Evolutionary conservation across 1,140 invertebrate genomes (phyloP).

Genomic region (Euglossa dilemma): DNA sequence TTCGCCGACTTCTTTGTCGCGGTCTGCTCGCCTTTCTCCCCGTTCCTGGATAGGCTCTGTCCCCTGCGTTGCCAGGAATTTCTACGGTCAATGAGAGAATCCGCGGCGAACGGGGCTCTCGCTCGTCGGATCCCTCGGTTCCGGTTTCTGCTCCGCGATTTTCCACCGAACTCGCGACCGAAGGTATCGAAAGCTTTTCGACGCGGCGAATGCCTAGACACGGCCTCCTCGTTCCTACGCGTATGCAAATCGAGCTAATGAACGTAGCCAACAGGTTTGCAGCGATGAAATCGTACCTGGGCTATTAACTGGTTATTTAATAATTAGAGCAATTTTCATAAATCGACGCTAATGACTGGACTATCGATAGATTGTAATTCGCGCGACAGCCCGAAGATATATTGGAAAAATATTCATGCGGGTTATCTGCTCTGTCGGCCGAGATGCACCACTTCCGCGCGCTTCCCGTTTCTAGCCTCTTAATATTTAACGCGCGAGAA

Average conservation of each 20-base stretch:
- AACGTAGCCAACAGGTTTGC: background rate
- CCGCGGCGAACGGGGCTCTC: too few relatives aligned
- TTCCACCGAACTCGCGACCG: background rate
- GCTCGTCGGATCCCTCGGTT: background rate
- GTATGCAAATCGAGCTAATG: conserved; percentile 24
- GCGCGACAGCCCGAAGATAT: background rate
- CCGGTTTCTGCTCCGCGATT: background rate
- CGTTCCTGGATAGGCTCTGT: background rate
- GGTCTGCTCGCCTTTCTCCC: too few relatives aligned
- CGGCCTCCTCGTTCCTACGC: background rate
- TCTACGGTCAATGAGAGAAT: background rate
- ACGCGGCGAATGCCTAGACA: background rate
- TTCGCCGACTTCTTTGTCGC: background rate
- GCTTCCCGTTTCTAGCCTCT: too few relatives aligned
- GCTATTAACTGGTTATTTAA: conserved; percentile 15
- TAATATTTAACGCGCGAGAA: too few relatives aligned
- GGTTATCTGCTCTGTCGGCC: background rate
- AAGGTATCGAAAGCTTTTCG: background rate
- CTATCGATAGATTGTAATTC: conserved; percentile 19
- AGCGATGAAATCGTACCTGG: background rate
- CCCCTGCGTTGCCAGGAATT: background rate
- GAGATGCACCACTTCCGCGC: too few relatives aligned
- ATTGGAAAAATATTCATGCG: conserved; percentile 7
- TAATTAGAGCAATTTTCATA: conserved; percentile 45
- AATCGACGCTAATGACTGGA: background rate